phyloP scores from a whole-genome alignment of 1,140 invertebrate species.

The Frieseomelitta varia region DNA sequence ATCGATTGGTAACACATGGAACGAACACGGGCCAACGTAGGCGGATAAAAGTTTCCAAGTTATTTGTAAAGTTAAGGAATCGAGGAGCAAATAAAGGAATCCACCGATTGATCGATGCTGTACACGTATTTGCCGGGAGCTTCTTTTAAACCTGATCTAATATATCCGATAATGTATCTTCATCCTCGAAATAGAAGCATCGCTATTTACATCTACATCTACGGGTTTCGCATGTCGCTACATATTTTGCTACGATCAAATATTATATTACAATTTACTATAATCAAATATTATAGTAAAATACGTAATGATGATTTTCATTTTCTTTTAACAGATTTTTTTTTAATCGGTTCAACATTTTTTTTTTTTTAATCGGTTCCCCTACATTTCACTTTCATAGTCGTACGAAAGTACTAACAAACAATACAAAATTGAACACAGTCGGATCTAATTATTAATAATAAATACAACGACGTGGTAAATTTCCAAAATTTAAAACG shows the following conservation, averaged over 20 bases:
- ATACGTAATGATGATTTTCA: background rate
- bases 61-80: background rate
- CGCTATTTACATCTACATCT: background rate
- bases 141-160: background rate
- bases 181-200: background rate
- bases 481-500: too few species aligned
- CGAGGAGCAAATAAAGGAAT: constrained; percentile 4
- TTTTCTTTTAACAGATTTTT: background rate
- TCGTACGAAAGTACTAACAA: too few species aligned
- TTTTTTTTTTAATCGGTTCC: too few species aligned
- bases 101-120: background rate
- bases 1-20: background rate
- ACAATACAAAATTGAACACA: too few species aligned
- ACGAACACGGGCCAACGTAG: too few species aligned
- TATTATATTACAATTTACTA: background rate
- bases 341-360: too few species aligned
- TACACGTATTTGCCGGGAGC: background rate
- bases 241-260: background rate
- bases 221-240: background rate
- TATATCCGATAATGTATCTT: background rate
- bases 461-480: too few species aligned
- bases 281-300: background rate
- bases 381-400: too few species aligned
- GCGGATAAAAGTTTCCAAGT: background rate
- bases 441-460: too few species aligned